These are phyloP conservation scores for Xiphorhynchus elegans DNA, from an alignment of 2,113 vertebrate species.

Conservation along the genomic window DNA sequence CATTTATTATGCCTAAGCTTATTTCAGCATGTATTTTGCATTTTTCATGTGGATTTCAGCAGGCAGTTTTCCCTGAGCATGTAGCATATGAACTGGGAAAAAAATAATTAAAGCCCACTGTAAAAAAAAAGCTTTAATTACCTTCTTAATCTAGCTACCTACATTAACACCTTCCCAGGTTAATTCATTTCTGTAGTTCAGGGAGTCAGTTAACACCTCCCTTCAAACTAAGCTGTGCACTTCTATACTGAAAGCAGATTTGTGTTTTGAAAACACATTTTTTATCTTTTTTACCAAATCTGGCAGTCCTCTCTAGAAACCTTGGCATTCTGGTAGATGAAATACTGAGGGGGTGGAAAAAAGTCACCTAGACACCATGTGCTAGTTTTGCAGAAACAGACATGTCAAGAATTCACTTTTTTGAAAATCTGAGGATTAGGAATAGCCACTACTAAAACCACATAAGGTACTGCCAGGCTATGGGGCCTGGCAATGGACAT, in stretches of 20 bases:
- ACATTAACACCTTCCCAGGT: background rate
- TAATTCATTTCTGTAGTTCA: background rate
- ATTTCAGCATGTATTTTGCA: background rate
- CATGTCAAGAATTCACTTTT: background rate
- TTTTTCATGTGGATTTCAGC: slow-evolving; percentile 8
- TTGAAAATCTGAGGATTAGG: background rate
- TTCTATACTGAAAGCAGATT: background rate
- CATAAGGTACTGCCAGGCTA: background rate
- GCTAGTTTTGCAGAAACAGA: background rate
- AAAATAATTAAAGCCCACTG: background rate
- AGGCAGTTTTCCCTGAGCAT: background rate
- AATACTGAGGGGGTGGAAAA: background rate
- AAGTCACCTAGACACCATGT: background rate
- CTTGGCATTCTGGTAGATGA: background rate
- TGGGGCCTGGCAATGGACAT: background rate
- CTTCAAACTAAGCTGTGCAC: background rate
- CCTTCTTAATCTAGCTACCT: background rate
- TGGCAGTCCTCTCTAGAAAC: background rate
- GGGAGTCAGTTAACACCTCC: background rate
- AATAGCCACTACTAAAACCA: background rate
- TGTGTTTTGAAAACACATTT: background rate
- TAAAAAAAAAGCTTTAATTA: background rate
- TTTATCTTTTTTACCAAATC: background rate
- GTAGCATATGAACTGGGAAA: background rate
- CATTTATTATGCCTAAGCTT: background rate